Conservation (phyloP, 2,888 invertebrate genomes). For the Tenodera sinensis region DNA sequence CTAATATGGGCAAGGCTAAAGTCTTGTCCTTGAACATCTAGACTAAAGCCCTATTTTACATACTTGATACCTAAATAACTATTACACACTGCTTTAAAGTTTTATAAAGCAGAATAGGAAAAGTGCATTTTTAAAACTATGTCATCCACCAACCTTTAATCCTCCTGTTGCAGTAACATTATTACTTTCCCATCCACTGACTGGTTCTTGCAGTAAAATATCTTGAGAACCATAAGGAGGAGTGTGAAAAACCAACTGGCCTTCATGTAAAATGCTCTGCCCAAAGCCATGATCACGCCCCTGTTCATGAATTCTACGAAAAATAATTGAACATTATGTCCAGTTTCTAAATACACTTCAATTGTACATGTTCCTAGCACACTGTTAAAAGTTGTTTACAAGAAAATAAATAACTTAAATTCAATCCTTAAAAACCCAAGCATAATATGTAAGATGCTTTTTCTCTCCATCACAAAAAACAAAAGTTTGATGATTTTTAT, state of each 20-base stretch:
- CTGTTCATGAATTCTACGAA: constrained; percentile 62
- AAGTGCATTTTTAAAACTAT: too few relatives aligned
- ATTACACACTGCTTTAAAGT: too few relatives aligned
- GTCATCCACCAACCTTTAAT: neutral
- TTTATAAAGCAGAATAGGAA: too few relatives aligned
- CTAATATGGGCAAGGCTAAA: too few relatives aligned
- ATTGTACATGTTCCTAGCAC: neutral
- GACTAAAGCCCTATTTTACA: too few relatives aligned
- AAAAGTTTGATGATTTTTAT: too few relatives aligned
- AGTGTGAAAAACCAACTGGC: constrained; percentile 84
- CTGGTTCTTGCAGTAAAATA: constrained; percentile 59
- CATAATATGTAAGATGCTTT: too few relatives aligned
- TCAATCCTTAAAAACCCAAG: too few relatives aligned
- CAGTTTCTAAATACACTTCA: neutral
- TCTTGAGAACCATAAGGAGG: constrained; percentile 80
- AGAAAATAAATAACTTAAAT: too few relatives aligned
- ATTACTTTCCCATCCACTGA: constrained; percentile 20
- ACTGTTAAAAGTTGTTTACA: too few relatives aligned
- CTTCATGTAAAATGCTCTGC: constrained; percentile 85
- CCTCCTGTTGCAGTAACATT: neutral
- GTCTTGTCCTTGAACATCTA: too few relatives aligned
- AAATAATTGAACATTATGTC: constrained; percentile 3
- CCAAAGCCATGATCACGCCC: constrained; percentile 88
- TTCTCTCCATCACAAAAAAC: neutral
- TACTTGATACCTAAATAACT: too few relatives aligned